A percentile compares a stretch with the other conserved stretches of the same genome.
Evolutionary conservation across 1,140 invertebrate species (phyloP).

Genomic region (Orius insidiosus): DNA sequence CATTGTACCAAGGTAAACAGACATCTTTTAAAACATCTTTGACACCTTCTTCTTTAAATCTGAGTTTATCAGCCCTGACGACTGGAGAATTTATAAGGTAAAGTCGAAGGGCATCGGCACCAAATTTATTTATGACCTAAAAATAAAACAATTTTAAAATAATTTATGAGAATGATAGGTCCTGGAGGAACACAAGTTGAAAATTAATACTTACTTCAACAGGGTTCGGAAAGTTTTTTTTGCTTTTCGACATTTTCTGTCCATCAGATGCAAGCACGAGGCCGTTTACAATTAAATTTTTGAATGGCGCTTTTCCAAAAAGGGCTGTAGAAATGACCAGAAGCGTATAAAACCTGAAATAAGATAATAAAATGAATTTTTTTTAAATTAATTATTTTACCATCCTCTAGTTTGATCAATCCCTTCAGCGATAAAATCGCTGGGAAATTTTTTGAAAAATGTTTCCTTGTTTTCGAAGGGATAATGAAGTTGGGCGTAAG

Average conservation of each 20-base stretch:
- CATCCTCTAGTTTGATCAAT: constrained; percentile 97
- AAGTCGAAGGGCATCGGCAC: constrained; percentile 87
- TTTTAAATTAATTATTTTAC: constrained; percentile 4
- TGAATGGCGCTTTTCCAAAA: constrained; percentile 94
- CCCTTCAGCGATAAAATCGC: constrained; percentile 97
- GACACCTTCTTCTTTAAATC: constrained; percentile 96
- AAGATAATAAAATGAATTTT: too few species aligned
- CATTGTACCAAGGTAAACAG: constrained; percentile 98
- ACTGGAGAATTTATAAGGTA: constrained; percentile 98
- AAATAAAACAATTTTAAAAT: too few species aligned
- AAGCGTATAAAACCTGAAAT: constrained; percentile 77
- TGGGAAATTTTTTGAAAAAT: constrained; percentile 92
- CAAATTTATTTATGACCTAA: constrained; percentile 73
- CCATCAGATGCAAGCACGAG: constrained; percentile 89
- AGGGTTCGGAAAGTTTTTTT: constrained; percentile 98
- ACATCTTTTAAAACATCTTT: constrained; percentile 93
- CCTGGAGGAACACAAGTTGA: too few species aligned
- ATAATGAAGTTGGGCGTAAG: constrained; percentile 93
- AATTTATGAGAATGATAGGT: too few species aligned
- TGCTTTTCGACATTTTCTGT: constrained; percentile 98
- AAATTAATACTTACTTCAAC: too few species aligned
- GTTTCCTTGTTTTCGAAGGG: constrained; percentile 84
- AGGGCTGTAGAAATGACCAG: constrained; percentile 89
- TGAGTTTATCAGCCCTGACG: constrained; percentile 87
- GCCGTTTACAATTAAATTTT: constrained; percentile 93